Conservation (phyloP, 2,113 vertebrate species). For the Neopipo cinnamomea region DNA sequence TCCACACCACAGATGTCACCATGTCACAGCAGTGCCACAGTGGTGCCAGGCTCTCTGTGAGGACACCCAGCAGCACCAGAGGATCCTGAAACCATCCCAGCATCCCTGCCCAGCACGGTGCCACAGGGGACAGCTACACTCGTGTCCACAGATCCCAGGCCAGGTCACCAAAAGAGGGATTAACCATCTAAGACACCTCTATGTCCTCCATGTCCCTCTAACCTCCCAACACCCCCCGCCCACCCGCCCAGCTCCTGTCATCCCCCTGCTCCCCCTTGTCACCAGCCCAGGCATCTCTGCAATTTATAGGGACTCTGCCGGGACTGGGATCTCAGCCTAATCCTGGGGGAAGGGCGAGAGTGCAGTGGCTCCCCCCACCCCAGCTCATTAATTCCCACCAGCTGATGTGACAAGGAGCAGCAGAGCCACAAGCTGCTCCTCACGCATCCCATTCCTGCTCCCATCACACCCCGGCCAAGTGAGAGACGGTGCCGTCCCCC, state of each 20-base stretch:
- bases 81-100: not conserved
- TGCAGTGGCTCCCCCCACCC: accelerated
- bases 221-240: not conserved
- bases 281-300: not conserved
- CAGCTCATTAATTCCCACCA: conserved; percentile 20
- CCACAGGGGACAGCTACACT: not conserved
- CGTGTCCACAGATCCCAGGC: accelerated
- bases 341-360: no score
- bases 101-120: no score
- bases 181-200: not conserved
- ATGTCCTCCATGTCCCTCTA: no score
- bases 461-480: not conserved
- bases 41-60: not conserved
- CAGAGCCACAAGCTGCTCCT: conserved; percentile 1
- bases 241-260: not conserved
- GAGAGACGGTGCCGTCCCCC: not conserved
- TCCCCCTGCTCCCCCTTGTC: not conserved
- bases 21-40: not conserved
- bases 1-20: not conserved
- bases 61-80: not conserved
- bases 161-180: not conserved
- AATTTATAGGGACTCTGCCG: not conserved
- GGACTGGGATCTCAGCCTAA: not conserved
- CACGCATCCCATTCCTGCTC: accelerated
- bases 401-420: conserved; percentile 20